These are phyloP conservation scores for Pantherophis alleghaniensis DNA, from an alignment of 2,797 vertebrate species.

Conservation along the genomic window DNA sequence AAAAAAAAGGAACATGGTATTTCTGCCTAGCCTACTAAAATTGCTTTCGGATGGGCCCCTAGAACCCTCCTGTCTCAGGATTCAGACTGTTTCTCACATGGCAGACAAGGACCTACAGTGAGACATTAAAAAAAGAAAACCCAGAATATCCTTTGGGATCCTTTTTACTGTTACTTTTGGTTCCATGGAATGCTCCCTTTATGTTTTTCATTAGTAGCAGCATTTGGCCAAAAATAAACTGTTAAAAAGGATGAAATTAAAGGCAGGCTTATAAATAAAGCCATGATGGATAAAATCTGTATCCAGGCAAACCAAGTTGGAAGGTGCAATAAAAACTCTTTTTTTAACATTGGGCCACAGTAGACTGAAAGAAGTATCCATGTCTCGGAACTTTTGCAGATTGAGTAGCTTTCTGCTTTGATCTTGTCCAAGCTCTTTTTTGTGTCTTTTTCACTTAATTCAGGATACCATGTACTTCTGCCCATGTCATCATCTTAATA, in stretches of 20 bases:
- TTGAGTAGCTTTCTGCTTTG: neutral
- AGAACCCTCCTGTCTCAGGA: neutral
- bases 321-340: no score
- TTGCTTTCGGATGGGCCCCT: neutral
- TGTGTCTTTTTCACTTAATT: neutral
- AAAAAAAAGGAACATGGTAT: neutral
- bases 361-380: neutral
- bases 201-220: neutral
- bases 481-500: neutral
- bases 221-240: neutral
- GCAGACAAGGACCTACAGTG: neutral
- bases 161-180: neutral
- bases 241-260: neutral
- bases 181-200: neutral
- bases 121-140: neutral
- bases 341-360: neutral
- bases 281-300: neutral
- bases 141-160: neutral
- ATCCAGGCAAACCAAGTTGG: neutral
- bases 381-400: neutral
- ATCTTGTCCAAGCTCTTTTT: neutral
- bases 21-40: neutral
- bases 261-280: neutral
- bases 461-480: neutral
- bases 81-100: neutral